These are phyloP conservation scores for Dione vanillae DNA, from an alignment of 2,888 invertebrate genomes.

Conservation along the genomic window DNA sequence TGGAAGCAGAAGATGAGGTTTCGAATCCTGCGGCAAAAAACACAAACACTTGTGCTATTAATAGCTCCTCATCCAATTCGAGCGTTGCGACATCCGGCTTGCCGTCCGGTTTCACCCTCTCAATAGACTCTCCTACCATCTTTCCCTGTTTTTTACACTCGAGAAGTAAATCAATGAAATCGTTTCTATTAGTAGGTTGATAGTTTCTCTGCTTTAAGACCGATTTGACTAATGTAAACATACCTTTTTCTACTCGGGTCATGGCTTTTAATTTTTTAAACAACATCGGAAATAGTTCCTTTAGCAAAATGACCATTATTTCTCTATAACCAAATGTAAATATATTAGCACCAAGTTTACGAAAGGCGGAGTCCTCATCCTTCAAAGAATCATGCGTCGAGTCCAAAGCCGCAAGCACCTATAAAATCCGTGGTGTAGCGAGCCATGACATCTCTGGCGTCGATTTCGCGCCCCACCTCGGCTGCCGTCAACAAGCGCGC, in stretches of 20 bases:
- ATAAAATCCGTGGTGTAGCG: constrained; percentile 71
- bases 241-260: constrained; percentile 58
- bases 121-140: constrained; percentile 51
- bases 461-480: constrained; percentile 52
- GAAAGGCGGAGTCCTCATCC: constrained; percentile 62
- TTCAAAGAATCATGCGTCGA: constrained; percentile 63
- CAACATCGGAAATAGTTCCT: constrained; percentile 58
- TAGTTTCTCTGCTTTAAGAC: constrained; percentile 62
- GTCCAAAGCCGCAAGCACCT: constrained; percentile 68
- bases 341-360: constrained; percentile 60
- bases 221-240: constrained; percentile 56
- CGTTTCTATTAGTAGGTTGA: constrained; percentile 58
- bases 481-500: constrained; percentile 50
- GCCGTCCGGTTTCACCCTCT: constrained; percentile 46
- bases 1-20: constrained; percentile 74
- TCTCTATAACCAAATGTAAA: constrained; percentile 52
- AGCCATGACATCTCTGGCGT: constrained; percentile 69
- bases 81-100: constrained; percentile 41
- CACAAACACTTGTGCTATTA: constrained; percentile 57
- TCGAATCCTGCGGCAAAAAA: constrained; percentile 79
- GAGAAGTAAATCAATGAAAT: constrained; percentile 52
- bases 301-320: constrained; percentile 52
- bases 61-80: constrained; percentile 45
- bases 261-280: constrained; percentile 57
- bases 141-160: constrained; percentile 50